These are phyloP conservation scores for Watsonalla cultraria DNA, from an alignment of 2,888 invertebrate genomes.

Conservation along the genomic window DNA sequence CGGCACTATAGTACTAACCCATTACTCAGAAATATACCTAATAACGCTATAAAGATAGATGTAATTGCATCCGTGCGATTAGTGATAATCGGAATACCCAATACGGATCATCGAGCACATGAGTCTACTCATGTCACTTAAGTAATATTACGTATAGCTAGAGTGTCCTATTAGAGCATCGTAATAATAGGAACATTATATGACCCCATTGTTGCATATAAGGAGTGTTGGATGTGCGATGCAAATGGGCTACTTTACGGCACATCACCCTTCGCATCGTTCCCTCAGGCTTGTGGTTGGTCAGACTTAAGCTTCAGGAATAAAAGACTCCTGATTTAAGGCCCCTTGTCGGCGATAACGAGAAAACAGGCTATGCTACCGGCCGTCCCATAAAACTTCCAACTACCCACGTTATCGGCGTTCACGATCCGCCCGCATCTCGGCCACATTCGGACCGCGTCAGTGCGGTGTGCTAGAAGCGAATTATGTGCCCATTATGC, in stretches of 20 bases:
- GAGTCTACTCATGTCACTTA: no score
- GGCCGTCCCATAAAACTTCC: conserved; percentile 64
- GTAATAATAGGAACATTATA: no score
- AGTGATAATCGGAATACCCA: no score
- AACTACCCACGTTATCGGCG: conserved; percentile 60
- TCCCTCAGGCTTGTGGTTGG: conserved; percentile 28
- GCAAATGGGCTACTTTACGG: conserved; percentile 28
- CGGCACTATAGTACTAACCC: conserved; percentile 7
- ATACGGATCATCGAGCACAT: no score
- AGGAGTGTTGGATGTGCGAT: not conserved
- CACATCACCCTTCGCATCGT: conserved; percentile 30
- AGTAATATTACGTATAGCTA: no score
- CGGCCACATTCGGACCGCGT: conserved; percentile 52
- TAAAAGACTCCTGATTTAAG: conserved; percentile 67
- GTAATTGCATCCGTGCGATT: no score
- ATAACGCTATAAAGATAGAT: no score
- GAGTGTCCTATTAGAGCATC: no score
- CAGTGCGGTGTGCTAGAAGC: conserved; percentile 52
- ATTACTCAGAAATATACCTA: not conserved
- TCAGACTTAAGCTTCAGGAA: conserved; percentile 57
- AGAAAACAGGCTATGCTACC: conserved; percentile 59
- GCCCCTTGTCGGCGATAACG: conserved; percentile 67
- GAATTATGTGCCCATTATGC: conserved; percentile 61
- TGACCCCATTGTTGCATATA: no score
- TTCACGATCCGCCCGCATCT: conserved; percentile 62